Base-by-base conservation (phyloP, 2,888 invertebrate genomes). In the Corythucha ciliata region DNA sequence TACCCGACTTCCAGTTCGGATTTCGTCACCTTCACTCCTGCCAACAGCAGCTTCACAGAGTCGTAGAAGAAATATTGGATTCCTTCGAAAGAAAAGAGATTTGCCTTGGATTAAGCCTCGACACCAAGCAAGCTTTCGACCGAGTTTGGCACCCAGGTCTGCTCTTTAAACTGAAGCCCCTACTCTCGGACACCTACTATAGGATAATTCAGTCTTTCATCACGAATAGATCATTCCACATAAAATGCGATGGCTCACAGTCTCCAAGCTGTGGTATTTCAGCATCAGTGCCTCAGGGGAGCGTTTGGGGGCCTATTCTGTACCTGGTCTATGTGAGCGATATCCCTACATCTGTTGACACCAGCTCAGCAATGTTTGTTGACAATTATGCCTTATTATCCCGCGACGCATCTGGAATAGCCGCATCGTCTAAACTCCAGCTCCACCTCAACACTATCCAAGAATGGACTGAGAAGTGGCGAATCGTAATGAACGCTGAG, bases 181-280 rank as follows among this genome's bases (percentile, higher is more conserved):
- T 39, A 16, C 39, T 39, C 16, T 4, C 39, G 8, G 39, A 39
- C 18, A 39, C 39, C 39, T 39, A 16, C 12, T 45, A 10, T 32
- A 18, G 45, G 16, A 1, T 45, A 22, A 5, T 45, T 25, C 45
- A 33, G n/a, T 33, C 14, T 6, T 45, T 20, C 33, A 12, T 45
- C 10, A 4, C 45, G 24, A 45, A 33, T 10, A 18, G 33, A 8
- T 21, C 44, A 16, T 44, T 44, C 18, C 29, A 29, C 20, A 22
- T 45, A 12, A 32, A 33, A 34, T 45, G 20, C 22, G 8, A 32
- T 33, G n/a, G 22, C 21, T 29, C 18, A 3, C 39, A 39, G 5
- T 8, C 39, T 12, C 39, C 5, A 4, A 39, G 18, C 18, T 5
- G 39, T 39, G 18, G 21, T 5, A 20, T 39, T 10, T 10, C 36